Evolutionary conservation across 2,888 invertebrate species (phyloP).

Genomic region (Meteorus cinctellus): DNA sequence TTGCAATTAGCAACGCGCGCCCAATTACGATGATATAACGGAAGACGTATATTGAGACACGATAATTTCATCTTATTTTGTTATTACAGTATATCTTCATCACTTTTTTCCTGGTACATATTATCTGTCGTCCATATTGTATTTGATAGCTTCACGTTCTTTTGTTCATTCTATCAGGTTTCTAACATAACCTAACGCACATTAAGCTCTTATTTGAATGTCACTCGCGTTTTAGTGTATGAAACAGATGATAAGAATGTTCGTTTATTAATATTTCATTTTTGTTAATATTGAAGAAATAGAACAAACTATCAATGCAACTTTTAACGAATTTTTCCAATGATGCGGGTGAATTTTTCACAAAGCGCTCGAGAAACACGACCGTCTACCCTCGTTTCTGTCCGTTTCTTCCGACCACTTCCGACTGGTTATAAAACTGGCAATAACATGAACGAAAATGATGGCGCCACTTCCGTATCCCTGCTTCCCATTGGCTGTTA

Average conservation of each 20-base stretch:
- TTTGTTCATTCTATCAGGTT: neutral
- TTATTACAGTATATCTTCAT: neutral
- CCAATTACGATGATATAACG: neutral
- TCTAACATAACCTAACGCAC: constrained; percentile 13
- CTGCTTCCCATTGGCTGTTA: neutral
- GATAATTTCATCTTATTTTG: neutral
- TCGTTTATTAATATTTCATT: neutral
- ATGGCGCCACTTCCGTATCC: neutral
- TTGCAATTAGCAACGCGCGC: constrained; percentile 1
- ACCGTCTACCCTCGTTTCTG: neutral
- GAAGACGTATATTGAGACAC: neutral
- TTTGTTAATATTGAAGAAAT: too few relatives aligned
- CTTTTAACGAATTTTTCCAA: too few relatives aligned
- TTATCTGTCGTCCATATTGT: constrained; percentile 21
- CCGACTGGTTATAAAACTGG: neutral
- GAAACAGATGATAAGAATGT: neutral
- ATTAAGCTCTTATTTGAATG: neutral
- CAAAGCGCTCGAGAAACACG: too few relatives aligned
- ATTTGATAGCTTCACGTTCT: neutral
- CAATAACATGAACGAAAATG: neutral
- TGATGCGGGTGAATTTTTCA: too few relatives aligned
- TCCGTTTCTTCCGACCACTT: neutral
- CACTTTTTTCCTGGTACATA: constrained; percentile 6
- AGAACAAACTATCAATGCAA: too few relatives aligned
- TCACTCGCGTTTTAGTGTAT: neutral